These are phyloP conservation scores for Aleiodes sp. DNA, from an alignment of 1,140 invertebrate genomes.

Conservation along the genomic window DNA sequence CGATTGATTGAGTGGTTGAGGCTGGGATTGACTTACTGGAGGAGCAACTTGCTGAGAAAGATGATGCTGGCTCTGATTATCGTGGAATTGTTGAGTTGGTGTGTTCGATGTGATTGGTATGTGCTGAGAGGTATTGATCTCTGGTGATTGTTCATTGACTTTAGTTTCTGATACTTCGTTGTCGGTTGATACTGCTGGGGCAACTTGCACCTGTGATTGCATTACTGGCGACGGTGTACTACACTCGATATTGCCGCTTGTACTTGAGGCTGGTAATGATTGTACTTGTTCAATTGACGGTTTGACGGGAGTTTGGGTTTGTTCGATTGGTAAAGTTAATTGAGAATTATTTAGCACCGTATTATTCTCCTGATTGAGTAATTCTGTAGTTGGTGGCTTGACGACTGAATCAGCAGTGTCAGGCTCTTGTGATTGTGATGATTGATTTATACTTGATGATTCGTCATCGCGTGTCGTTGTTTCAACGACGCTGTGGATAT, in stretches of 20 bases:
- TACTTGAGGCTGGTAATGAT: conserved; percentile 58
- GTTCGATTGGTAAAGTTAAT: conserved; percentile 48
- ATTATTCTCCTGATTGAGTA: conserved; percentile 45
- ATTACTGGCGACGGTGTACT: conserved; percentile 46
- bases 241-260: conserved; percentile 57
- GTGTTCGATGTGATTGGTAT: conserved; percentile 22
- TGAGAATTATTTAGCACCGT: conserved; percentile 50
- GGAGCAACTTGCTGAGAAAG: background rate
- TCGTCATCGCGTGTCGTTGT: conserved; percentile 57
- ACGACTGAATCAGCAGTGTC: conserved; percentile 45
- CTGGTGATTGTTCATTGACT: conserved; percentile 48
- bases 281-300: conserved; percentile 56
- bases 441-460: conserved; percentile 45
- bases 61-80: background rate
- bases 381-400: conserved; percentile 27
- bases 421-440: conserved; percentile 41
- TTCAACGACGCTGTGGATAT: conserved; percentile 55
- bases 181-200: conserved; percentile 46
- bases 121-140: conserved; percentile 42
- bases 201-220: conserved; percentile 33
- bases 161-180: conserved; percentile 50
- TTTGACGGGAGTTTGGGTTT: conserved; percentile 34
- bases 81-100: conserved; percentile 22
- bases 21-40: conserved; percentile 41
- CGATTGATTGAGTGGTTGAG: conserved; percentile 45